phyloP scores from a whole-genome alignment of 2,113 vertebrate genomes.

The Jacana jacana region DNA sequence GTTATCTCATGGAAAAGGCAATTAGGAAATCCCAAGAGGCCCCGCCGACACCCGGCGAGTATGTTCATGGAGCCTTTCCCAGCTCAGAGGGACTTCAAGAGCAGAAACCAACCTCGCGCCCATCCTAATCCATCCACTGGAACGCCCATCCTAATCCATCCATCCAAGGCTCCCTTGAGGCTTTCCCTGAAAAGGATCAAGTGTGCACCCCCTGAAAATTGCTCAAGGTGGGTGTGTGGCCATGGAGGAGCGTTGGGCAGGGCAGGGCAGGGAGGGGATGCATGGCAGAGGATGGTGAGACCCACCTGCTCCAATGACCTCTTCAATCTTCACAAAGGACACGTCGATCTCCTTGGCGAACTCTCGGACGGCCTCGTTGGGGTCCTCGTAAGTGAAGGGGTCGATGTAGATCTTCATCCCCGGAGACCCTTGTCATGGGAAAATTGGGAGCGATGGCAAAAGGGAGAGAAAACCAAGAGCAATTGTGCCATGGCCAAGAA shows the following conservation, averaged over 20 bases:
- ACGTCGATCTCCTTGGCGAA: constrained; percentile 99
- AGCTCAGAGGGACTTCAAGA: not conserved
- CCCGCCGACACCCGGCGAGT: not conserved
- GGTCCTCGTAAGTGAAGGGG: constrained; percentile 98
- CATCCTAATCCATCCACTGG: not conserved
- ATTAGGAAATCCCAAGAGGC: not conserved
- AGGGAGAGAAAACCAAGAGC: constrained; percentile 1
- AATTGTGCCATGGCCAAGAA: not conserved
- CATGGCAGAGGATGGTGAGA: not conserved
- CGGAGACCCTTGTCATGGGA: constrained; percentile 85
- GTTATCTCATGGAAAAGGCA: not conserved
- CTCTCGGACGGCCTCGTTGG: constrained; percentile 95
- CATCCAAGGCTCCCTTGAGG: not conserved
- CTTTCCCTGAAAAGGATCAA: accelerated
- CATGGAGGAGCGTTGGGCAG: not conserved
- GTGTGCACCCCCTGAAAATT: not conserved
- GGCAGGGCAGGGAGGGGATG: not conserved
- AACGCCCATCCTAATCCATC: not conserved
- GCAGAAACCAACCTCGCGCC: not conserved
- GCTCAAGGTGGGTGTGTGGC: not conserved
- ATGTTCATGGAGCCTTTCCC: not conserved
- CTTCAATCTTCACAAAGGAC: constrained; percentile 98
- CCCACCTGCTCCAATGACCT: constrained; percentile 98
- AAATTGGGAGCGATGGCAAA: constrained; percentile 17
- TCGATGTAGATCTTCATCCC: constrained; percentile 99